Conservation (phyloP, 2,888 invertebrate genomes). For the Congeria kusceri region DNA sequence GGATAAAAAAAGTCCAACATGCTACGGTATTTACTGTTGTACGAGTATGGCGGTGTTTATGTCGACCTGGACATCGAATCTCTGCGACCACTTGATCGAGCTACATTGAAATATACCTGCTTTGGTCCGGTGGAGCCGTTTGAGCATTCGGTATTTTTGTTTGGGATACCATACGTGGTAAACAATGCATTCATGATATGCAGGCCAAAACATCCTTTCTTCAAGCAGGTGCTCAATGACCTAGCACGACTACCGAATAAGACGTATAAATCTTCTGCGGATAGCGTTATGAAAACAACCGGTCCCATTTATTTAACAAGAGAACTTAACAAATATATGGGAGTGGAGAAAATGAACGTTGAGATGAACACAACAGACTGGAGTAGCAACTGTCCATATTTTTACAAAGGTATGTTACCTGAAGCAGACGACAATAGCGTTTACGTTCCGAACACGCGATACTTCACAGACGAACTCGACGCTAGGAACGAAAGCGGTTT, state of each 20-base stretch:
- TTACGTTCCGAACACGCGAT: neutral
- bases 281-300: neutral
- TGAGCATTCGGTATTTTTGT: slow-evolving; percentile 68
- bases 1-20: slow-evolving; percentile 75
- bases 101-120: slow-evolving; percentile 66
- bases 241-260: too few species aligned
- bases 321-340: slow-evolving; percentile 2
- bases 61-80: slow-evolving; percentile 79
- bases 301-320: neutral
- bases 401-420: neutral
- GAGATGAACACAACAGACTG: neutral
- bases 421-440: neutral
- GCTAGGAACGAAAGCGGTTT: neutral
- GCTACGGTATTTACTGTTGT: slow-evolving; percentile 77
- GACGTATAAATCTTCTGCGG: too few species aligned
- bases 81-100: slow-evolving; percentile 67
- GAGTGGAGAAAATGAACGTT: neutral
- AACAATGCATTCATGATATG: slow-evolving; percentile 70
- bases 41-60: slow-evolving; percentile 79
- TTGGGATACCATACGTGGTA: slow-evolving; percentile 66
- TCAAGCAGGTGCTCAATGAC: neutral
- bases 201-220: neutral
- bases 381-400: neutral
- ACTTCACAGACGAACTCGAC: slow-evolving; percentile 1
- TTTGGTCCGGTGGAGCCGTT: slow-evolving; percentile 73